These are phyloP conservation scores for Plotosus lineatus DNA, from an alignment of 2,113 vertebrate genomes.

Conservation along the genomic window DNA sequence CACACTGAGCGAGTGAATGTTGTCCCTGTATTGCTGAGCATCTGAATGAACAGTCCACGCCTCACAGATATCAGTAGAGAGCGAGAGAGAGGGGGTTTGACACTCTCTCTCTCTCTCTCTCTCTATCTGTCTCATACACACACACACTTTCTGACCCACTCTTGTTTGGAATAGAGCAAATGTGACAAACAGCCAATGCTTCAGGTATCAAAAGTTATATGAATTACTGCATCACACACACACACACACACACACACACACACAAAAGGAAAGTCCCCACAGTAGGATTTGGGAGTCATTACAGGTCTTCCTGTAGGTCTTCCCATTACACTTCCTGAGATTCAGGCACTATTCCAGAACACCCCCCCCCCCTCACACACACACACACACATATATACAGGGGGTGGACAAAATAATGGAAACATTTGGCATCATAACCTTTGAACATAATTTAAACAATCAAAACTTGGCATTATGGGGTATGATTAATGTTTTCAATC, in stretches of 20 bases:
- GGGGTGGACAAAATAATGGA: too few species aligned
- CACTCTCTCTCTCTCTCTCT: conserved; percentile 22
- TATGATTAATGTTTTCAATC: too few species aligned
- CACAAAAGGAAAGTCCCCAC: conserved; percentile 73
- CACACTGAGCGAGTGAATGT: not conserved
- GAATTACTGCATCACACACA: conserved; percentile 34
- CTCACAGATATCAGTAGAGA: conserved; percentile 32
- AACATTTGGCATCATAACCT: too few species aligned
- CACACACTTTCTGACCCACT: not conserved
- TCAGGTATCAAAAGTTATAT: conserved; percentile 65
- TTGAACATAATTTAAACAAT: too few species aligned
- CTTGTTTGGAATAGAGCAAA: conserved; percentile 30
- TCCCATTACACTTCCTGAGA: conserved; percentile 71
- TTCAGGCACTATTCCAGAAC: conserved; percentile 53
- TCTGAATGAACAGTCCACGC: conserved; percentile 19
- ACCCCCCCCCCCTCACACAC: conserved; percentile 45
- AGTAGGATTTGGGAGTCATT: conserved; percentile 59
- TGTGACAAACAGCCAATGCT: conserved; percentile 67
- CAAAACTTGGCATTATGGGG: too few species aligned
- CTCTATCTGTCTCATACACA: conserved; percentile 38
- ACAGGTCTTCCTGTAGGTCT: too few species aligned
- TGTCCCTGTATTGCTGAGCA: conserved; percentile 15
- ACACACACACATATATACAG: conserved; percentile 44
- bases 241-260: conserved; percentile 29
- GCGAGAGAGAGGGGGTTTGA: conserved; percentile 39